Conservation (phyloP, 2,113 vertebrate species). For the Siniperca knerii region DNA sequence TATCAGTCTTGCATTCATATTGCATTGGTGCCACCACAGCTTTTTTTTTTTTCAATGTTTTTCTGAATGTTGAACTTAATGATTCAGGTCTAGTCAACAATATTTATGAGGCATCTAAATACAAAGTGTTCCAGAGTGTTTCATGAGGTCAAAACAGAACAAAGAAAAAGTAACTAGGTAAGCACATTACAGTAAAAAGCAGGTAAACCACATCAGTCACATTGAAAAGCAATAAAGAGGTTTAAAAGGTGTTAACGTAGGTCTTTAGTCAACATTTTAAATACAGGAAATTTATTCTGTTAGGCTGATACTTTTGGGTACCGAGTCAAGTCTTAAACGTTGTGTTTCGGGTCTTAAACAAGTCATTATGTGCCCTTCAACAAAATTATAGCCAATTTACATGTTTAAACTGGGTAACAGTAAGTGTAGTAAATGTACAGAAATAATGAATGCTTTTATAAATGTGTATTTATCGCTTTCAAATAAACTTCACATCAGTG, state of each 20-base stretch:
- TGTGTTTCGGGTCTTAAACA: background rate
- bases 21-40: background rate
- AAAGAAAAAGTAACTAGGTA: background rate
- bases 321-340: background rate
- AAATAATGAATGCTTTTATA: background rate
- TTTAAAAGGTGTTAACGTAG: slow-evolving; percentile 39
- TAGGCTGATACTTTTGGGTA: background rate
- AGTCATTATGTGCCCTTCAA: background rate
- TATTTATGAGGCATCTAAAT: slow-evolving; percentile 14
- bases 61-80: background rate
- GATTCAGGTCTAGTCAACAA: slow-evolving; percentile 10
- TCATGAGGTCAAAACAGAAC: background rate
- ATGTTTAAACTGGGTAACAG: background rate
- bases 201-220: slow-evolving; percentile 48
- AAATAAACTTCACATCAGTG: background rate
- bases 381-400: background rate
- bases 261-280: slow-evolving; percentile 19
- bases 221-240: slow-evolving; percentile 7
- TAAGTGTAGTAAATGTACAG: too few species aligned
- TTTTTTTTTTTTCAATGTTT: background rate
- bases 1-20: background rate
- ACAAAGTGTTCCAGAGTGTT: background rate
- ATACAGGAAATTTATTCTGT: background rate
- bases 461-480: background rate
- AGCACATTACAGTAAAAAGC: background rate